Evolutionary conservation across 1,140 invertebrate genomes (phyloP).

Genomic region (Caerostris darwini): DNA sequence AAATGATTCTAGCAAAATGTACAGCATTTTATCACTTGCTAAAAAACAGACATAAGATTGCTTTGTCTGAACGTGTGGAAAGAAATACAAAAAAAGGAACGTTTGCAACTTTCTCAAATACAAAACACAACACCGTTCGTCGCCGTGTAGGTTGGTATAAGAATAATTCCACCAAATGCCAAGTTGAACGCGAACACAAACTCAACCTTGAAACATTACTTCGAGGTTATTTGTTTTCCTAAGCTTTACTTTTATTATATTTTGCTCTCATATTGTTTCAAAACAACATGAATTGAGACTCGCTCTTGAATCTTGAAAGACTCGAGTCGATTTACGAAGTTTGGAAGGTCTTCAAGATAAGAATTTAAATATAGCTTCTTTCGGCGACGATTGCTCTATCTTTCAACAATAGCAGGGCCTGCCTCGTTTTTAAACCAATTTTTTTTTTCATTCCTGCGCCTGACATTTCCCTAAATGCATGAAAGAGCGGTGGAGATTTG

Average conservation of each 20-base stretch:
- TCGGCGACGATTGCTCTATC: constrained; percentile 4
- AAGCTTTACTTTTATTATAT: background rate
- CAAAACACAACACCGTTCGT: background rate
- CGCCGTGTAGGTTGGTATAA: background rate
- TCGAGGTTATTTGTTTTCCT: background rate
- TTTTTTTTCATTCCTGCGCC: background rate
- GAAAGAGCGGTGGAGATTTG: background rate
- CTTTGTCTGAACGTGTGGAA: too few species aligned
- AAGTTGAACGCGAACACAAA: background rate
- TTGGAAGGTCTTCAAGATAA: background rate
- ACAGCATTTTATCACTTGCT: too few species aligned
- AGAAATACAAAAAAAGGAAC: too few species aligned
- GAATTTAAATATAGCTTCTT: constrained; percentile 15
- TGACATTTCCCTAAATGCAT: constrained; percentile 34
- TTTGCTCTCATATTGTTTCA: constrained; percentile 1
- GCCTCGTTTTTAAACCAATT: background rate
- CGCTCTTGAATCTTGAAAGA: background rate
- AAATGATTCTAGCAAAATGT: too few species aligned
- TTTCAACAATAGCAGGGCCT: constrained; percentile 12
- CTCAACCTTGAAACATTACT: constrained; percentile 2
- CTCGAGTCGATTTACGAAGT: constrained; percentile 7
- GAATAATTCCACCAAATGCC: background rate
- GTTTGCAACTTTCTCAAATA: too few species aligned
- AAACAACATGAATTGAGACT: background rate
- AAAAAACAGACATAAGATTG: too few species aligned